Conservation (phyloP, 2,113 vertebrate genomes). For the Procavia capensis region DNA sequence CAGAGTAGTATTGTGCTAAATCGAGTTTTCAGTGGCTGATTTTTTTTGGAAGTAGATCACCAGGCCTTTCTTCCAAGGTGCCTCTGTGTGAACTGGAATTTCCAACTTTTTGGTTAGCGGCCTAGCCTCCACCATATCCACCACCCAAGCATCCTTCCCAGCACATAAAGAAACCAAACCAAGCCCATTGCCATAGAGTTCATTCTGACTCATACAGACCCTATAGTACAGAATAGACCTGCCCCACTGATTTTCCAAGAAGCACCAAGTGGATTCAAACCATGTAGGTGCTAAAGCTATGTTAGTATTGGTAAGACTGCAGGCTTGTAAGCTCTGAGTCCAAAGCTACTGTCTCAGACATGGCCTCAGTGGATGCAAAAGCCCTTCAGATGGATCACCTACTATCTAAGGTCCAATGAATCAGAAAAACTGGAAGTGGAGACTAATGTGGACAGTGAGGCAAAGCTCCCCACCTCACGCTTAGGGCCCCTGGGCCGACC, state of each 20-base stretch:
- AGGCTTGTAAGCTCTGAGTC: not conserved
- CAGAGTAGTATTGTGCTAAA: too few species aligned
- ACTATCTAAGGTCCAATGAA: not conserved
- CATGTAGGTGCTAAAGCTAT: not conserved
- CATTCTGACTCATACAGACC: too few species aligned
- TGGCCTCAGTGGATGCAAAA: not conserved
- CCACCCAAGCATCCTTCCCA: not conserved
- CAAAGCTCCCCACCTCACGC: not conserved
- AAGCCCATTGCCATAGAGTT: too few species aligned
- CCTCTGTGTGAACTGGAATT: too few species aligned
- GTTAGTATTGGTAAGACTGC: not conserved
- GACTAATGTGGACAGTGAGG: not conserved
- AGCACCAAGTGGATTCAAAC: too few species aligned
- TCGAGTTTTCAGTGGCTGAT: too few species aligned
- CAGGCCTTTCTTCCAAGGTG: too few species aligned
- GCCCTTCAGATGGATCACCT: not conserved
- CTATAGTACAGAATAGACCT: too few species aligned
- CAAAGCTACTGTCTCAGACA: not conserved
- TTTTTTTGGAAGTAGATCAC: too few species aligned
- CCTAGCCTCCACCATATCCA: not conserved
- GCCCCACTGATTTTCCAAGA: too few species aligned
- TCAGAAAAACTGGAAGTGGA: not conserved
- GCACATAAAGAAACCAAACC: too few species aligned
- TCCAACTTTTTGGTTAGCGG: too few species aligned
- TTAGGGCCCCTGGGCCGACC: not conserved